phyloP scores from a whole-genome alignment of 2,888 invertebrate species.

The Tetanocera ferruginea region DNA sequence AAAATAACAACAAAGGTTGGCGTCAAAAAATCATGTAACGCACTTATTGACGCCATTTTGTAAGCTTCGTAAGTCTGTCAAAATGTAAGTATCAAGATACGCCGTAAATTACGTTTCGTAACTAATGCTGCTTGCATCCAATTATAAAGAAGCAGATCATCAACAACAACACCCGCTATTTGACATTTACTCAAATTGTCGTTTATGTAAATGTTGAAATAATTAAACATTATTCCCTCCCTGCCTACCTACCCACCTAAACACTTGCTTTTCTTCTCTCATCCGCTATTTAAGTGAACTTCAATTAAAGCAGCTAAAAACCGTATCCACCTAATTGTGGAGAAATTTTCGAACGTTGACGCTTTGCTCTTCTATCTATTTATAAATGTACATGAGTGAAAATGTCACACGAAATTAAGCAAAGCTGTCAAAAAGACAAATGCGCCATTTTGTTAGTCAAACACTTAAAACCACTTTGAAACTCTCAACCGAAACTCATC shows the following conservation, averaged over 20 bases:
- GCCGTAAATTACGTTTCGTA: too few relatives aligned
- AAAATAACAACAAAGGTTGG: too few relatives aligned
- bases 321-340: slow-evolving; percentile 14
- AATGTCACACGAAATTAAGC: slow-evolving; percentile 18
- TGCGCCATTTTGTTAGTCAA: slow-evolving; percentile 34
- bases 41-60: too few relatives aligned
- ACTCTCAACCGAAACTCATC: slow-evolving; percentile 12
- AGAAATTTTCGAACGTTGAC: slow-evolving; percentile 7
- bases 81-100: too few relatives aligned
- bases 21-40: too few relatives aligned
- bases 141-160: too few relatives aligned
- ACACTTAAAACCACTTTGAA: slow-evolving; percentile 12
- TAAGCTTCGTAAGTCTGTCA: too few relatives aligned
- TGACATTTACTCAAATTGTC: slow-evolving; percentile 35
- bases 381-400: not conserved
- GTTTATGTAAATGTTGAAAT: slow-evolving; percentile 61
- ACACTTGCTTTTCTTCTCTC: not conserved
- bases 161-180: not conserved
- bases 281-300: not conserved
- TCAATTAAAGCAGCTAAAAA: slow-evolving; percentile 32
- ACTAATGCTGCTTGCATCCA: too few relatives aligned
- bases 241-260: too few relatives aligned
- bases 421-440: slow-evolving; percentile 31
- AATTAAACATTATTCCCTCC: slow-evolving; percentile 54
- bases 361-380: not conserved